Base-by-base conservation (phyloP, 2,888 invertebrate species). In the Xanthostigma xanthostigma region DNA sequence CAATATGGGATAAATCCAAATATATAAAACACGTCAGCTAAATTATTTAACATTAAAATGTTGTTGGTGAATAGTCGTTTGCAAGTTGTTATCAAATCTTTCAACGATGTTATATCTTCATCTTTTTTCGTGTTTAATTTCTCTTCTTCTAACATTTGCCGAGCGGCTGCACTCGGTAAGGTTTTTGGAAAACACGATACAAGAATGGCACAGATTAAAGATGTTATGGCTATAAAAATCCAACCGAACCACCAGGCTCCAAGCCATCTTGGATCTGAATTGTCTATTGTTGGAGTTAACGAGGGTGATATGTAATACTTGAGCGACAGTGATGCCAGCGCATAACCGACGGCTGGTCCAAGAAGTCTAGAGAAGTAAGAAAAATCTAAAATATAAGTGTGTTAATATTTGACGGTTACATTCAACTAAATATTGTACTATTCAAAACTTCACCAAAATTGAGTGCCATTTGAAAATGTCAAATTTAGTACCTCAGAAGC, bases 171-270 rank as follows among this genome's bases (percentile, higher is more conserved):
- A 43, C 80, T 64, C 0, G 84, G 84, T 44, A 84, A 60, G 6
- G 79, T 77, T 56, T 79, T 78, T 0, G 84, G 84, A 55, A 84
- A 84, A 49, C 82, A 67, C 0, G 79, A 76, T 13, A 84, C 61
- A 3, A 83, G 66, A n/a, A 75, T 69, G 0, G 80, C 76, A 9
- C 79, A 74, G 8, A 78, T 52, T 41, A 78, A 68, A 13, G 81
- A 66, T 2, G 78, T 61, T 1, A 71, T 61, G n/a, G 76, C 79
- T 41, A 82, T 63, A 13, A 83, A 71, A 17, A 82, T 66, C 79
- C 82, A 84, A 1, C 83, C 84, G 43, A 84, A 60, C 85, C 85
- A 87, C 85, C 85, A 86, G 12, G 86, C 85, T 1, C 86, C 86
- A 41, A 86, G 65, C 86, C 86, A 87, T 54, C 84, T 71, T 1